Evolutionary conservation across 2,113 vertebrate genomes (phyloP), one percentile per base, ranked within the genome.

Genomic region (Notarius quadriscutis): DNA sequence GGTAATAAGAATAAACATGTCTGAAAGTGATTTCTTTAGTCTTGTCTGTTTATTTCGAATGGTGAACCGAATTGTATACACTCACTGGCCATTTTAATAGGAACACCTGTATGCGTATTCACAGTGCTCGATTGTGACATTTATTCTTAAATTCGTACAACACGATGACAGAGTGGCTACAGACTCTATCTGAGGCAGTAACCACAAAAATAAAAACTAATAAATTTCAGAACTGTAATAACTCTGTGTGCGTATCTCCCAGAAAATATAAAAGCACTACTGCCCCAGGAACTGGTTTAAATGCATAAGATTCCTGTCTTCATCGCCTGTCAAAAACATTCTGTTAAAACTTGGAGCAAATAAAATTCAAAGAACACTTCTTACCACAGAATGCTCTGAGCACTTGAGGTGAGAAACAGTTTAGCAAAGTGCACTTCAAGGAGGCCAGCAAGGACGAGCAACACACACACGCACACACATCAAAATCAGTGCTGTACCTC

Each of bases 391-490:
- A 53, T 41, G 34, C 69, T 41, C 30, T 41, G 30, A 34, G 20
- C 41, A 50, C 34, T 34, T 34, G 34, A 34, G 34, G 34, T 34
- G 34, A 34, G 34, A 34, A 82, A 63, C 60, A 71, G 86, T 77
- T 69, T 34, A 71, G 63, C 84, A 34, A 20, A 78, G 60, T 57
- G 72, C 22, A 55, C 74, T 84, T 63, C 48, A 69, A 69, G 53
- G 50, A 58, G 30, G 48, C 62, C n/a, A 53, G 62, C 48, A 80
- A 78, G 48, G 84, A 53, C 74, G 7, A 58, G 71, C 18, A 79
- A 60, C 74, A 74, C 63, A 74, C 34, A 81, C n/a, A n/a, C n/a
- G n/a, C 57, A 58, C 84, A 51, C 74, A 77, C 10, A 77, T 22
- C 34, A 53, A 41, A 20, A 18, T 8, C 18, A 20, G 17, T 74